These are phyloP conservation scores for Ibycter americanus DNA, from an alignment of 2,797 vertebrate genomes.

Conservation along the genomic window DNA sequence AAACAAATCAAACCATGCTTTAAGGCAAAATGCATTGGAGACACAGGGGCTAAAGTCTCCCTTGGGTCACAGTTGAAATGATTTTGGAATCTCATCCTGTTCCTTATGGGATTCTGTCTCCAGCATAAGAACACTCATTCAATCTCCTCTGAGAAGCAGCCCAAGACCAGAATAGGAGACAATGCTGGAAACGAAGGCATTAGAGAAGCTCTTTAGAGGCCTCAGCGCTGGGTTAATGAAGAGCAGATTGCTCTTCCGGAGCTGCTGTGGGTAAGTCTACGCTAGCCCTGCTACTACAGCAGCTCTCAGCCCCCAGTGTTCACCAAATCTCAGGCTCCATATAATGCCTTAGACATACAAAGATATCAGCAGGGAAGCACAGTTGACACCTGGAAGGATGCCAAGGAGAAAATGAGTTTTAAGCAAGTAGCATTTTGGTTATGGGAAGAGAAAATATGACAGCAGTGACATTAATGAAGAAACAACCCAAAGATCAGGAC, in stretches of 20 bases:
- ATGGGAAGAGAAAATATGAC: background rate
- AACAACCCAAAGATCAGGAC: background rate
- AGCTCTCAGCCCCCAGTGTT: background rate
- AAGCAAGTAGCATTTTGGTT: conserved; percentile 2
- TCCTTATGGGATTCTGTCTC: background rate
- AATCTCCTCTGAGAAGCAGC: background rate
- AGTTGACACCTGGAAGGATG: conserved; percentile 10
- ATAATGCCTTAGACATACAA: background rate
- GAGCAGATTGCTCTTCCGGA: background rate
- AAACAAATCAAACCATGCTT: background rate
- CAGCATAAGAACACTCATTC: background rate
- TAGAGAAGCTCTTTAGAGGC: background rate
- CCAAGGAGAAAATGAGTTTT: conserved; percentile 50
- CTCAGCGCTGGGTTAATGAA: background rate
- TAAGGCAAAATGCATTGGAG: background rate
- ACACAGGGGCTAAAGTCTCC: rapidly evolving
- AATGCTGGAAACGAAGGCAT: background rate
- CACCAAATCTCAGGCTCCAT: background rate
- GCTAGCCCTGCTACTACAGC: background rate
- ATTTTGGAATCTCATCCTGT: background rate
- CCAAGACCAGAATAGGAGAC: background rate
- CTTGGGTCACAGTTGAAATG: background rate
- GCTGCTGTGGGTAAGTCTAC: background rate
- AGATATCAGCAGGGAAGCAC: conserved; percentile 4
- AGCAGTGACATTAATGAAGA: conserved; percentile 47